phyloP scores from a whole-genome alignment of 2,888 invertebrate genomes.

The Tiphia femorata region DNA sequence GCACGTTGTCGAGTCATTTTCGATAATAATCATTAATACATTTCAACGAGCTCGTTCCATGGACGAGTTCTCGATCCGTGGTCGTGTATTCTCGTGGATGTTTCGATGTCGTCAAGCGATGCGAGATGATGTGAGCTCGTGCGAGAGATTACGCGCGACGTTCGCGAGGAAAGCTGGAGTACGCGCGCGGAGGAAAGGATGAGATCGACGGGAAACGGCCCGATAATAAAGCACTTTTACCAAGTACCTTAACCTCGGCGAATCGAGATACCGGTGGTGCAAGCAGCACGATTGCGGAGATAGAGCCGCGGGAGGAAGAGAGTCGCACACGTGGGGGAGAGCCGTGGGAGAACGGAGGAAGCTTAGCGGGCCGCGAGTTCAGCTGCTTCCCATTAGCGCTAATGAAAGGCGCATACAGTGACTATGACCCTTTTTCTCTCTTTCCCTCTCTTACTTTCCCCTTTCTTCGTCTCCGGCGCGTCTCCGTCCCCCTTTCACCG shows the following conservation, averaged over 20 bases:
- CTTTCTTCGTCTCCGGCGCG: slow-evolving; percentile 14
- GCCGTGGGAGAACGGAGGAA: slow-evolving; percentile 6
- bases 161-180: too few species aligned
- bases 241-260: slow-evolving; percentile 27
- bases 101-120: too few species aligned
- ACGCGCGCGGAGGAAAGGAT: slow-evolving; percentile 2
- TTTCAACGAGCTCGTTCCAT: too few species aligned
- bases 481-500: too few species aligned
- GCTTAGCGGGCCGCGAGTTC: slow-evolving; percentile 29
- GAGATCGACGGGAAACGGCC: slow-evolving; percentile 15
- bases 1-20: too few species aligned
- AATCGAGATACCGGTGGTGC: slow-evolving; percentile 4
- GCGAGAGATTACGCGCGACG: too few species aligned
- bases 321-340: not conserved
- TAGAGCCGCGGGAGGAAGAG: not conserved
- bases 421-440: slow-evolving; percentile 24
- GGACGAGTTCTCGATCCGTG: too few species aligned
- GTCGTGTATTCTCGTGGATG: too few species aligned
- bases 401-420: slow-evolving; percentile 44
- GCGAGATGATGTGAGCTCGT: too few species aligned
- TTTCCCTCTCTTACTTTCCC: too few species aligned
- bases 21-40: too few species aligned
- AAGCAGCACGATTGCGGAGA: not conserved
- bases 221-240: slow-evolving; percentile 26
- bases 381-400: slow-evolving; percentile 47